phyloP scores from a whole-genome alignment of 1,140 invertebrate genomes.

The Homalodisca vitripennis region DNA sequence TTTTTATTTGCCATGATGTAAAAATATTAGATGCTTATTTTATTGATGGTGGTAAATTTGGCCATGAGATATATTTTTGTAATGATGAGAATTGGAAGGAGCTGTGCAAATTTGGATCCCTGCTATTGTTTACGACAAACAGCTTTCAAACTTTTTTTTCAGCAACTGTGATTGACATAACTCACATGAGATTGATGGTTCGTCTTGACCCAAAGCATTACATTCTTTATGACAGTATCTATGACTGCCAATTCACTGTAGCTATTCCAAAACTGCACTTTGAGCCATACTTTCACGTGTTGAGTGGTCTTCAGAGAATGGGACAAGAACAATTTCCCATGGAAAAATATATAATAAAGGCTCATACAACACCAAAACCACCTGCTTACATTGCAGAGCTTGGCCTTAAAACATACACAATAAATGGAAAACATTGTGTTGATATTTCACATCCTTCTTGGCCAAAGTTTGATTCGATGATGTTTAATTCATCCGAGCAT shows the following conservation, averaged over 20 bases:
- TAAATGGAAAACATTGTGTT: slow-evolving; percentile 8
- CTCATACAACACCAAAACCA: slow-evolving; percentile 37
- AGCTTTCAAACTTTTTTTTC: slow-evolving; percentile 65
- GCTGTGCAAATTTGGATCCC: slow-evolving; percentile 65
- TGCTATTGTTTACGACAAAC: slow-evolving; percentile 68
- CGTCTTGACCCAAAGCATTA: slow-evolving; percentile 45
- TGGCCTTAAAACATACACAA: slow-evolving; percentile 1
- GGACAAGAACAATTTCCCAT: slow-evolving; percentile 57
- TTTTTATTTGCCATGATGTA: slow-evolving; percentile 32
- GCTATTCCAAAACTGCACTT: slow-evolving; percentile 66
- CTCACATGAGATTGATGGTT: slow-evolving; percentile 52
- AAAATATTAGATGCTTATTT: slow-evolving; percentile 1
- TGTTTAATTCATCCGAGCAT: slow-evolving; percentile 58
- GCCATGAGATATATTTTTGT: slow-evolving; percentile 28
- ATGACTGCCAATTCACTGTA: slow-evolving; percentile 51
- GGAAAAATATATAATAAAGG: slow-evolving; percentile 60
- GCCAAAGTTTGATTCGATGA: slow-evolving; percentile 48
- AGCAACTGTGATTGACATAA: slow-evolving; percentile 58
- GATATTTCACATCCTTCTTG: slow-evolving; percentile 46
- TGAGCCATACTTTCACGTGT: slow-evolving; percentile 64
- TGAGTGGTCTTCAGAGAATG: slow-evolving; percentile 59
- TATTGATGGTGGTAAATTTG: slow-evolving; percentile 29
- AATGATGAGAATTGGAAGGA: slow-evolving; percentile 43
- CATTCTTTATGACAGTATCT: not conserved
- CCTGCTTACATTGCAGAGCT: slow-evolving; percentile 39